Evolutionary conservation across 2,888 invertebrate genomes (phyloP).

Genomic region (Monochamus alternatus): DNA sequence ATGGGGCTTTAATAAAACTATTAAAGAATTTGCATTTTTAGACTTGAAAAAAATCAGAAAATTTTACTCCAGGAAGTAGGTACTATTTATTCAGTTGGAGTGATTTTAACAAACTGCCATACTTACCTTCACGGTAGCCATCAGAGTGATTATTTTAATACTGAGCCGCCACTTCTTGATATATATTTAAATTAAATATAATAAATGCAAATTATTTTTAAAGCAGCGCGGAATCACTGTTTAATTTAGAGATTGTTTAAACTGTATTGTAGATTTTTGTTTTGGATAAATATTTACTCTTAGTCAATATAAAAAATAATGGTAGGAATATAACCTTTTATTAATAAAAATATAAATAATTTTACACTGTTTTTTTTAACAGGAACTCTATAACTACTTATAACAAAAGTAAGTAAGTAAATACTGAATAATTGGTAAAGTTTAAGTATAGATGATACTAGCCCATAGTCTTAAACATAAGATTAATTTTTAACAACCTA

Average conservation of each 20-base stretch:
- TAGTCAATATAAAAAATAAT: background rate
- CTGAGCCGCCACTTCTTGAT: background rate
- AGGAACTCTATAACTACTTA: too few species aligned
- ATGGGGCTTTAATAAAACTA: slow-evolving; percentile 37
- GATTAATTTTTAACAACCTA: too few species aligned
- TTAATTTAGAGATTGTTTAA: background rate
- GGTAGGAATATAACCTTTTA: too few species aligned
- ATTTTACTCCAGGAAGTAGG: slow-evolving; percentile 15
- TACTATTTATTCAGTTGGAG: slow-evolving; percentile 1
- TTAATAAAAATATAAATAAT: too few species aligned
- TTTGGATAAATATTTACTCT: background rate
- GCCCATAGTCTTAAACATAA: too few species aligned
- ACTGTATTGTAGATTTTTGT: background rate
- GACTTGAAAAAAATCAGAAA: slow-evolving; percentile 30
- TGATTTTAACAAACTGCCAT: slow-evolving; percentile 1
- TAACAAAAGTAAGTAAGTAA: too few species aligned
- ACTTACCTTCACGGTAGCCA: slow-evolving; percentile 9
- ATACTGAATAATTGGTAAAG: too few species aligned
- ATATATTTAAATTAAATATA: slow-evolving; percentile 2
- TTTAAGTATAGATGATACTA: too few species aligned
- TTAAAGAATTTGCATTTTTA: slow-evolving; percentile 38
- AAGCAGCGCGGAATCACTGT: background rate
- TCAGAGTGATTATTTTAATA: background rate
- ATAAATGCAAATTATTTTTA: background rate
- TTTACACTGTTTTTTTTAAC: too few species aligned